Percentiles rank a stretch among this genome's conserved stretches.
Conservation (phyloP, 2,797 vertebrate genomes). For the Spondyliosoma cantharus region DNA sequence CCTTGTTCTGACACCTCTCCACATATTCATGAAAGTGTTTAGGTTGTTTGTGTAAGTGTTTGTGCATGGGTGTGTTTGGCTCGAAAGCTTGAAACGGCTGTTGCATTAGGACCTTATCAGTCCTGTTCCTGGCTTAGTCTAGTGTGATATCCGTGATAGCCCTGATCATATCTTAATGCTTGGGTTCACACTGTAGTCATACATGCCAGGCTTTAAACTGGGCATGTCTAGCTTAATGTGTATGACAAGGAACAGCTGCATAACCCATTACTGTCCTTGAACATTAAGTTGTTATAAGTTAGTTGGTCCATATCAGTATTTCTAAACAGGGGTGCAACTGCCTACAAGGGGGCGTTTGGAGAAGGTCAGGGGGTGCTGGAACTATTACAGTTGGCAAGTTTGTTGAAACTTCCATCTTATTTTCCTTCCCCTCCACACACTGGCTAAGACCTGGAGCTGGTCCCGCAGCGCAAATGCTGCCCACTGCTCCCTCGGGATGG, state of each 20-base stretch:
- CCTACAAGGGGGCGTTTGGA: too few species aligned
- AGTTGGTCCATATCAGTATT: neutral
- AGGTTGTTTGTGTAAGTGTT: too few species aligned
- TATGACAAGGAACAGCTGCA: slow-evolving; percentile 17
- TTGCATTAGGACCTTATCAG: slow-evolving; percentile 46
- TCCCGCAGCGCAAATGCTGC: too few species aligned
- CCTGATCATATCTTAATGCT: slow-evolving; percentile 2
- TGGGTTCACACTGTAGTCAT: slow-evolving; percentile 27
- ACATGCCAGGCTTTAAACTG: slow-evolving; percentile 37
- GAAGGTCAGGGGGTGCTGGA: too few species aligned
- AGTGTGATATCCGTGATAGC: slow-evolving; percentile 32
- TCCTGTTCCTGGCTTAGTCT: slow-evolving; percentile 25
- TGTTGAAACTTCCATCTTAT: too few species aligned
- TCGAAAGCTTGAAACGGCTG: slow-evolving; percentile 20
- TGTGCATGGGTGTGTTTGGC: neutral
- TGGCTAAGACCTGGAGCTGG: too few species aligned
- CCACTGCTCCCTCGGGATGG: too few species aligned
- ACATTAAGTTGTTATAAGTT: neutral
- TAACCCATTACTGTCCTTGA: slow-evolving; percentile 18
- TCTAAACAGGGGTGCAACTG: too few species aligned
- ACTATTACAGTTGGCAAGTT: too few species aligned
- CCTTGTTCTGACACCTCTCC: too few species aligned
- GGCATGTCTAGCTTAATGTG: neutral
- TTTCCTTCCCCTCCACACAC: too few species aligned
- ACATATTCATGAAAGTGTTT: too few species aligned